A percentile compares a stretch with the other conserved stretches of the same genome.
Evolutionary conservation across 2,888 invertebrate genomes (phyloP).

Genomic region (Hymenopus coronatus): DNA sequence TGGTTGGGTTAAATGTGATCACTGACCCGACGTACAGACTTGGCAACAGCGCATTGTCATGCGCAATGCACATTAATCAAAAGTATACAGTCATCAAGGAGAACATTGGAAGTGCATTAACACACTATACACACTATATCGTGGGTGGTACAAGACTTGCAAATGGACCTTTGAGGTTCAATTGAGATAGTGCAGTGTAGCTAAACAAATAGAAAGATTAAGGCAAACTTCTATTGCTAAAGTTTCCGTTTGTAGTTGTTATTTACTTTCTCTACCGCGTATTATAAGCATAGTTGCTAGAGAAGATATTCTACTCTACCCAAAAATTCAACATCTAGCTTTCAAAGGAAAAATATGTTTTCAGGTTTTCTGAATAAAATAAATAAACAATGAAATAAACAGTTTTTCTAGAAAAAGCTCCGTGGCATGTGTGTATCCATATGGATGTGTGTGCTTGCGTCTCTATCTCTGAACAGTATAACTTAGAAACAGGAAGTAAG

Average conservation of each 20-base stretch:
- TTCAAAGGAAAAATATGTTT: no score
- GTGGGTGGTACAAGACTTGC: background rate
- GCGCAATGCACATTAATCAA: background rate
- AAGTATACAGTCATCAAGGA: background rate
- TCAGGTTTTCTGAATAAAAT: no score
- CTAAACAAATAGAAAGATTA: background rate
- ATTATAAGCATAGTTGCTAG: no score
- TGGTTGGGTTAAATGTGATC: background rate
- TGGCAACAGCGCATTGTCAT: background rate
- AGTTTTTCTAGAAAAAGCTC: no score
- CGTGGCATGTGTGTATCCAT: no score
- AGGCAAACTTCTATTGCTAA: background rate
- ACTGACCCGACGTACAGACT: background rate
- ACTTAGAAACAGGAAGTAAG: no score
- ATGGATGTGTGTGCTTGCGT: no score
- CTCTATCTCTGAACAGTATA: no score
- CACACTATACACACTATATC: background rate
- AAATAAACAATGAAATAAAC: no score
- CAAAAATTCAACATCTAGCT: no score
- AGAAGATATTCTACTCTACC: no score
- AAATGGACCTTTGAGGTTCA: background rate
- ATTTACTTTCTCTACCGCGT: no score
- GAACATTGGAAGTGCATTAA: background rate
- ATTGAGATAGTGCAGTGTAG: background rate
- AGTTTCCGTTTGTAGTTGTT: background rate